Evolutionary conservation across 2,888 invertebrate species (phyloP).

Genomic region (Cremastinae sp.): DNA sequence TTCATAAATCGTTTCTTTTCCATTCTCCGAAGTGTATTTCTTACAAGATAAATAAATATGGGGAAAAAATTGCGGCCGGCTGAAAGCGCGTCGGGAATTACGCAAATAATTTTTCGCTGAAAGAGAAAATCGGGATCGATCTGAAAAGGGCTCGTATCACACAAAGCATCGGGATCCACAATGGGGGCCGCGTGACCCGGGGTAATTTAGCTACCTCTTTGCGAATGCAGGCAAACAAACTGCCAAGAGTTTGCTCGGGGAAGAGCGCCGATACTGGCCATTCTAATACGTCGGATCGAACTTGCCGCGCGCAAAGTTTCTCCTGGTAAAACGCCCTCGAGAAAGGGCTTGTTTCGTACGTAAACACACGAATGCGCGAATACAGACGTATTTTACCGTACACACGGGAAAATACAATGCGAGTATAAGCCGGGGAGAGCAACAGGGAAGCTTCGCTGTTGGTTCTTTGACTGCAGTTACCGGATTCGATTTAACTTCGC

Average conservation of each 20-base stretch:
- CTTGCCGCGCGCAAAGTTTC: constrained; percentile 49
- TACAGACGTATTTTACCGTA: background rate
- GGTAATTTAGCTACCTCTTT: constrained; percentile 51
- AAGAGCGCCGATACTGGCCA: constrained; percentile 52
- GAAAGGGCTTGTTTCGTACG: constrained; percentile 14
- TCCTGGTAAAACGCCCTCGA: constrained; percentile 26
- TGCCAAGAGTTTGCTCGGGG: constrained; percentile 20
- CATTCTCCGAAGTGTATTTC: too few relatives aligned
- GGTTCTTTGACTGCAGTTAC: constrained; percentile 76
- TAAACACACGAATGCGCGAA: background rate
- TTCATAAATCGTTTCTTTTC: background rate
- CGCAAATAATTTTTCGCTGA: background rate
- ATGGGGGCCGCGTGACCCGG: constrained; percentile 32
- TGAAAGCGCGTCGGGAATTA: background rate
- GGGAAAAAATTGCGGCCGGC: background rate
- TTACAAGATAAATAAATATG: too few relatives aligned
- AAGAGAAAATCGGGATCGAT: background rate
- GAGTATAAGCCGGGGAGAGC: constrained; percentile 43
- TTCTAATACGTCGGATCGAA: constrained; percentile 56
- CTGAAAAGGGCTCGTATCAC: background rate
- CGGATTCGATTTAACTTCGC: constrained; percentile 77
- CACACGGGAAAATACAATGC: background rate
- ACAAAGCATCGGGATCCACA: constrained; percentile 29
- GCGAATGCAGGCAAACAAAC: constrained; percentile 39
- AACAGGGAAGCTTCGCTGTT: constrained; percentile 63